A percentile compares a stretch with the other conserved stretches of the same genome.
Evolutionary conservation across 2,113 vertebrate genomes (phyloP).

Genomic region (Macrotis lagotis): DNA sequence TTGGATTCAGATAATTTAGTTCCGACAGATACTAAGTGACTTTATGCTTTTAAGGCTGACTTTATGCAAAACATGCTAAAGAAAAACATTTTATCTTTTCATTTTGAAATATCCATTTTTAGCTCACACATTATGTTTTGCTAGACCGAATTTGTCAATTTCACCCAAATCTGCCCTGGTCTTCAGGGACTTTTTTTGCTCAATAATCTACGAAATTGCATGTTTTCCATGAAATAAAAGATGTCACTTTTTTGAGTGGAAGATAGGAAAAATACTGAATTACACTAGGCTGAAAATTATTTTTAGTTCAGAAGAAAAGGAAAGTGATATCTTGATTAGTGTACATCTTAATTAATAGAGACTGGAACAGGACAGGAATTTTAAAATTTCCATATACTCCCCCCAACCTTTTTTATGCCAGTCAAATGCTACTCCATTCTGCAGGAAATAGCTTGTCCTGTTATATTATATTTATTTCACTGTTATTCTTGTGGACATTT

Average conservation of each 20-base stretch:
- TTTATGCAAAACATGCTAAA: not conserved
- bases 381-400: not conserved
- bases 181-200: not conserved
- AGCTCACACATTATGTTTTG: not conserved
- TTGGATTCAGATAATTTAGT: not conserved
- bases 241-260: not conserved
- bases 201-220: not conserved
- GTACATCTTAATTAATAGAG: not conserved
- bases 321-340: constrained; percentile 6
- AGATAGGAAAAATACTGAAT: not conserved
- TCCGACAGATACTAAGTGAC: not conserved
- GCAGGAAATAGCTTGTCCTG: constrained; percentile 19
- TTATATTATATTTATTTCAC: constrained; percentile 26
- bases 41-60: not conserved
- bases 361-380: not conserved
- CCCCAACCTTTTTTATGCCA: not conserved
- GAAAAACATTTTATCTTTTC: not conserved
- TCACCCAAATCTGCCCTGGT: not conserved
- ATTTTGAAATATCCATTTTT: not conserved
- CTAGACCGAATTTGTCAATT: not conserved
- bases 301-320: constrained; percentile 21
- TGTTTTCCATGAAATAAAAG: not conserved
- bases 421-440: not conserved
- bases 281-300: not conserved
- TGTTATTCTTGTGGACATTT: not conserved